Base-by-base conservation (phyloP, 2,888 invertebrate species). In the Trichogramma dendrolimi region DNA sequence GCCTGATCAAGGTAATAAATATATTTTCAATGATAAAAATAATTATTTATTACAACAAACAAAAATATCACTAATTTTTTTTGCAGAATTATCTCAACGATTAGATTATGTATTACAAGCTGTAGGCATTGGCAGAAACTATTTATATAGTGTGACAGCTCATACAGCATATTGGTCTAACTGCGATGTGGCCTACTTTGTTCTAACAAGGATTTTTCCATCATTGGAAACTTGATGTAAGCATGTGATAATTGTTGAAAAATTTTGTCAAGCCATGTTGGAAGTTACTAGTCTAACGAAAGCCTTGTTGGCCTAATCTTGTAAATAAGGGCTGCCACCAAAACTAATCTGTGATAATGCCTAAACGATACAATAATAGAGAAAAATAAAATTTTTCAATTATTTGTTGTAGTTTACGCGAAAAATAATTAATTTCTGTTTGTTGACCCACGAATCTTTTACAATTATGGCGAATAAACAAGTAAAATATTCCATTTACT, bases 141-240 rank as follows among this genome's bases (percentile, higher is more conserved):
- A 86, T 74, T 77, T 85, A 58, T 82, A 84, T 52, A 83, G 84
- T 49, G 79, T 86, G 55, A 85, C 85, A 43, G 85, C 86, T 1
- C 87, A 87, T 74, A 86, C 86, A 1, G 82, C 83, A 42, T 87
- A 87, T 74, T 87, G 87, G 87, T 81, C 78, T 68, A 85, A 84
- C 70, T 82, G 82, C 58, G 87, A 87, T 69, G 83, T 86, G 44
- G 86, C 86, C 14, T 83, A 83, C 75, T 87, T 87, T 74, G 80
- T 87, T 61, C 76, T 86, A 55, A 82, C 81, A 10, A 78, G 79
- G 69, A 74, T 83, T 10, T 81, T 81, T 63, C 81, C 82, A n/a
- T 78, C 81, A 58, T 68, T 81, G 67, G 81, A 81, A 67, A 73
- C 77, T 69, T 78, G 79, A 79, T 78, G 76, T 73, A 74, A 71